These are phyloP conservation scores for Elegia similella DNA, from an alignment of 2,888 invertebrate genomes.

Conservation along the genomic window DNA sequence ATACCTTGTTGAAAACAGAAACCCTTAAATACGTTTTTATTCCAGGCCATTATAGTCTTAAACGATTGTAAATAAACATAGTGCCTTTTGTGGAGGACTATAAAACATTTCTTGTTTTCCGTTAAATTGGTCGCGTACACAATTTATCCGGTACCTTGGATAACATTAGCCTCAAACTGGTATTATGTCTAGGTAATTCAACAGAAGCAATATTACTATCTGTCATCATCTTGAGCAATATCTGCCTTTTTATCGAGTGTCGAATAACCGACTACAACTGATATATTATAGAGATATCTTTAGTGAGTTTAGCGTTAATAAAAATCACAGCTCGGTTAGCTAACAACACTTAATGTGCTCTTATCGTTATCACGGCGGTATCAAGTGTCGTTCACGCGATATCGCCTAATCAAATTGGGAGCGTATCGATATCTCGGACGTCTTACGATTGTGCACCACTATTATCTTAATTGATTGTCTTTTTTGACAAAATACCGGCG, in stretches of 20 bases:
- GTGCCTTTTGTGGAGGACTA: background rate
- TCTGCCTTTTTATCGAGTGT: conserved; percentile 14
- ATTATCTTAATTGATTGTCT: conserved; percentile 79
- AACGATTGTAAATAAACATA: conserved; percentile 1
- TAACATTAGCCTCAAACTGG: conserved; percentile 9
- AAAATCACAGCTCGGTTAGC: conserved; percentile 73
- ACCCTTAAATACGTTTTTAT: background rate
- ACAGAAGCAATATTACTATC: conserved; percentile 18
- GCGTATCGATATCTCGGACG: conserved; percentile 72
- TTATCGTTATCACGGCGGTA: conserved; percentile 72
- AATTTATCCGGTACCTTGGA: conserved; percentile 6
- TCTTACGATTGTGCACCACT: conserved; percentile 65
- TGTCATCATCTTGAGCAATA: conserved; percentile 17
- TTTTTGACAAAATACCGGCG: conserved; percentile 65
- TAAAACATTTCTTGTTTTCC: conserved; percentile 8
- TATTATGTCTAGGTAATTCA: conserved; percentile 9
- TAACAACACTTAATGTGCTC: conserved; percentile 71
- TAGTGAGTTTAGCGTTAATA: conserved; percentile 65
- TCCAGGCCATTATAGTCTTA: background rate
- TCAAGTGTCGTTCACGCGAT: conserved; percentile 69
- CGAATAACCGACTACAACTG: conserved; percentile 28
- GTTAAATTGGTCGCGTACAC: background rate
- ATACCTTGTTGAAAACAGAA: background rate
- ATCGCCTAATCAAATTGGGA: conserved; percentile 79
- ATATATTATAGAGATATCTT: conserved; percentile 52